Base-by-base conservation (phyloP, 2,888 invertebrate species). In the Ectemnius cavifrons region DNA sequence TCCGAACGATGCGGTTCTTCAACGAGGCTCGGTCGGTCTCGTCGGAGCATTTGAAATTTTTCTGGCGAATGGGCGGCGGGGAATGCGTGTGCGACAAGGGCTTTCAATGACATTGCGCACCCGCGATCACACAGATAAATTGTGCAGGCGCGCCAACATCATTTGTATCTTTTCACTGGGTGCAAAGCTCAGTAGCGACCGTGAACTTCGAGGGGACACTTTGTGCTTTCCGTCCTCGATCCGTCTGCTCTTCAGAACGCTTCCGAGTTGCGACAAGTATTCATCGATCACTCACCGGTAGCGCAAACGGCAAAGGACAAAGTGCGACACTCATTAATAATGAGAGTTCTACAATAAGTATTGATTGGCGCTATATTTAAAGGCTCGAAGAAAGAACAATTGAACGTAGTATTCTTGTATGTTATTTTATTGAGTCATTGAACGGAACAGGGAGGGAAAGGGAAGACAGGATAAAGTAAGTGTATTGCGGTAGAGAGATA, bases 91-190 rank as follows among this genome's bases (percentile, higher is more conserved):
- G 20, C 58, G 73, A 62, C 65, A 47, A 56, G 61, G 16, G 57
- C 61, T 63, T 73, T 73, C 73, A 73, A 73, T 68, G 62, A 75
- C 73, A 27, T 20, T 37, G 37, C 27, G 52, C 14, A 37, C 47
- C 59, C 47, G 56, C 28, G 62, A 20, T 63, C 46, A 27, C 61
- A 18, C 14, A 64, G 75, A 75, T 75, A 73, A 73, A 73, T 73
- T 52, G 68, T 4, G 57, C 20, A 28, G 52, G 45, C 52, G 59
- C 28, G 27, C 46, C 63, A 37, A 46, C 49, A 60, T 72, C 60
- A 18, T 37, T 47, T 46, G 45, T n/a, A 20, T 52, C 23, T 56
- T 59, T 4, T 45, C 23, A 16, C 46, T 8, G 20, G 23, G 28
- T 61, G 23, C 20, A 49, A 61, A 61, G 27, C 52, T 59, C 56